Evolutionary conservation across 2,113 vertebrate genomes (phyloP), one percentile per base, ranked within the genome.

Genomic region (Engraulis encrasicolus): DNA sequence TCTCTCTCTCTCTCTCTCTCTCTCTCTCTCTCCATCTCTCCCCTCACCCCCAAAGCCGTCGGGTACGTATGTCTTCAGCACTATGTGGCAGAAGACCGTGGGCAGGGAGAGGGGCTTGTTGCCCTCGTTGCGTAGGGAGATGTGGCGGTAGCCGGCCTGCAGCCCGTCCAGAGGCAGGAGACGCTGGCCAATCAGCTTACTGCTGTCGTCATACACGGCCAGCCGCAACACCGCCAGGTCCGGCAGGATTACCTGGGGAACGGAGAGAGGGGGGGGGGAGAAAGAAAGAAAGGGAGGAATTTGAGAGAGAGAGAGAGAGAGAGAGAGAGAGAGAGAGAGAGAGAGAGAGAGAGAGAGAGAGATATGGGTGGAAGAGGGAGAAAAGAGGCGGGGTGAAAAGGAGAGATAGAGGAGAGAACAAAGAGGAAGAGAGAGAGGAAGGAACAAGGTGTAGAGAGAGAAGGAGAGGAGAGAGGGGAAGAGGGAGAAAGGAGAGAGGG

Each of bases 1-100:
- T 45, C 40, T 45, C 9, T 9, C 3, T 45, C 40, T 45, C 40
- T 45, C 40, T 45, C 40, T 45, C 40, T 45, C 40, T 45, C 9
- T 45, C 45, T 37, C 50, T 81, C 27, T 54, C 40, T 45, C 40
- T 45, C 23, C 19, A 5, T 66, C 40, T 20, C 11, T n/a, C 0
- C n/a, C 1, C 85, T 96, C 92, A 99, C 98, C 98, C 96, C 98
- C 98, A 79, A 99, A 99, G 18, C 98, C 98, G 81, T 99, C 98
- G 83, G 98, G 98, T 88, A 99, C 98, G 0, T 99, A 99, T 81
- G 98, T 99, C 95, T 99, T 99, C 82, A 99, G 97, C 84, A 99
- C 97, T 91, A 99, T 99, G 91, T 99, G 97, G 95, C 98, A 99
- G 95, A 99, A 99, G 90, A 99, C 91, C 0, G 98, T 99, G 83